Evolutionary conservation across 1,140 invertebrate species (phyloP), one percentile per base, ranked within the genome.

Genomic region (Battus philenor): DNA sequence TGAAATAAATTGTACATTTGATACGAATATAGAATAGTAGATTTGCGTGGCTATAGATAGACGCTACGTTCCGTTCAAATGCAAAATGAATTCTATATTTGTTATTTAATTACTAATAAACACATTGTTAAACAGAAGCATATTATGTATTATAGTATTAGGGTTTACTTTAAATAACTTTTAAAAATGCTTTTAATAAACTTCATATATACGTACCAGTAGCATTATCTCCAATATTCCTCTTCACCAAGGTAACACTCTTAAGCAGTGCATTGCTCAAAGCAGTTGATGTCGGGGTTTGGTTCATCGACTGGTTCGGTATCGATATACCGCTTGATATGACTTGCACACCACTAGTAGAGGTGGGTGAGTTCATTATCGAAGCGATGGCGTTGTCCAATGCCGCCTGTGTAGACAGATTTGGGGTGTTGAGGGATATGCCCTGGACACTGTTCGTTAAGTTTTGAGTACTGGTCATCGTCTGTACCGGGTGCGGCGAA

Each of bases 401-500:
- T 1, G 76, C 75, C 0, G 70, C 63, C 36, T 84, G 77, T 0
- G 73, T 66, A 7, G 65, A 47, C n/a, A 75, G 16, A 32, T 68
- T 79, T 2, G 75, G 68, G 8, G 76, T 56, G 47, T 59, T 57
- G 0, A 80, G 59, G 0, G 75, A 73, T 20, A 83, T 83, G 6
- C 76, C 76, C 33, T 83, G 79, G 3, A 83, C 79, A 44, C 76
- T 79, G 50, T 62, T 77, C 1, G 79, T 65, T 11, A 77, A 48
- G 38, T 63, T 79, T 41, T 71, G 66, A 2, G 76, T 71, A 30
- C 55, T 69, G 2, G 68, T 26, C 1, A 60, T 46, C 0, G 58
- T 22, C 16, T 62, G 55, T 1, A 62, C 44, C 1, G 54, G 41
- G 36, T 77, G 73, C 4, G 78, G 72, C 0, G 79, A 77, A n/a